Conservation (phyloP, 2,888 invertebrate genomes). For the Mycalesis mineus region DNA sequence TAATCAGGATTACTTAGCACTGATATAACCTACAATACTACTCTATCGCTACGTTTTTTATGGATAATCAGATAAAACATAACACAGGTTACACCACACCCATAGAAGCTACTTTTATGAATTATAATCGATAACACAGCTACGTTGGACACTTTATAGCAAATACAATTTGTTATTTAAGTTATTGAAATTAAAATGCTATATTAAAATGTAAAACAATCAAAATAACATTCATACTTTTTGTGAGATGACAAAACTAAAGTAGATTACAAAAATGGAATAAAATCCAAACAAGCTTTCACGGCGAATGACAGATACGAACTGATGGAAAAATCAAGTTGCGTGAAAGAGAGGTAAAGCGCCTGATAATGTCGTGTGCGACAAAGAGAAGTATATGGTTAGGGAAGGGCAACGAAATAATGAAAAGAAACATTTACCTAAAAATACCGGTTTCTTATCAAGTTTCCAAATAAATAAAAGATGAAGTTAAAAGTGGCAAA, state of each 20-base stretch:
- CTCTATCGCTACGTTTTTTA: neutral
- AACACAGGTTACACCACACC: slow-evolving; percentile 55
- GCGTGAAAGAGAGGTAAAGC: slow-evolving; percentile 40
- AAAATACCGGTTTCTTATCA: slow-evolving; percentile 49
- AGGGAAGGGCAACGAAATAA: slow-evolving; percentile 39
- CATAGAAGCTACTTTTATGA: slow-evolving; percentile 38
- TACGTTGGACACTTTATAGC: neutral
- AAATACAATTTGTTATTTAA: neutral
- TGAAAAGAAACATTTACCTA: slow-evolving; percentile 27
- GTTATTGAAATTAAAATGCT: neutral
- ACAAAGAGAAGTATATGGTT: slow-evolving; percentile 41
- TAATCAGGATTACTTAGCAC: neutral
- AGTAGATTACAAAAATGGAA: slow-evolving; percentile 16
- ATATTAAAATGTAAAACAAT: neutral
- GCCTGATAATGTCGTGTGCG: slow-evolving; percentile 27
- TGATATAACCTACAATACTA: neutral
- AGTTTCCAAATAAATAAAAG: slow-evolving; percentile 14
- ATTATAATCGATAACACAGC: slow-evolving; percentile 36
- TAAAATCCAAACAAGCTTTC: slow-evolving; percentile 40
- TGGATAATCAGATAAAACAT: slow-evolving; percentile 3
- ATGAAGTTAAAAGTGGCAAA: slow-evolving; percentile 5
- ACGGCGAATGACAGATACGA: slow-evolving; percentile 55
- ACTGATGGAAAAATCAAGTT: slow-evolving; percentile 46
- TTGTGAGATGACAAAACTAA: neutral
- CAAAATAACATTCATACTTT: slow-evolving; percentile 11